Evolutionary conservation across 2,797 vertebrate species (phyloP), one percentile per base, ranked within the genome.

Genomic region (Eurystomus glaucurus): DNA sequence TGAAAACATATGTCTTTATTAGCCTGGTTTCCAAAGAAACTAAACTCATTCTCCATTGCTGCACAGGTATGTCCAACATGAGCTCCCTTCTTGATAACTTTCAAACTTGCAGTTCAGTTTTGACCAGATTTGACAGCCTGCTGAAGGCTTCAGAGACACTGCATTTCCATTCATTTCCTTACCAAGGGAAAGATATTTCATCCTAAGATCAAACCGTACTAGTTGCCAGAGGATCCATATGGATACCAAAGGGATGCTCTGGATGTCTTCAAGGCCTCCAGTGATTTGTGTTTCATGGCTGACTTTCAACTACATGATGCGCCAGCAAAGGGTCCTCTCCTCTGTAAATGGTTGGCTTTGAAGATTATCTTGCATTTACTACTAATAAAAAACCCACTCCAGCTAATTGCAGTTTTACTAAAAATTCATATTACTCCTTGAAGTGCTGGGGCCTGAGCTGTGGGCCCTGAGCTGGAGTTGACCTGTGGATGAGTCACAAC

Each of bases 341-440:
- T 88, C 22, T 60, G 10, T 37, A 52, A 71, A 31, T 3, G 6
- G 9, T 10, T 75, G 48, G 9, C 9, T 86, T 46, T 85, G 21
- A 29, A 92, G 28, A 29, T 75, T 37, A 28, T 70, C 35, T 93
- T 45, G 4, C 7, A 62, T 35, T 66, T 75, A 48, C 8, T 75
- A 31, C 29, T 70, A 52, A 3, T 45, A 22, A 29, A 23, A 60
- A 64, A 57, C 9, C n/a, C 57, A 14, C 3, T 1, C 0, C 35
- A 11, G 4, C 3, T 54, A 41, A 76, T 15, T 33, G 26, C 26
- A n/a, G 2, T 51, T 88, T 76, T 88, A 6, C 3, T 66, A 18
- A 50, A 86, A 94, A 77, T 31, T 78, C 5, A 1, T 50, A 23
- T 55, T 54, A 12, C 45, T 91, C 50, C 20, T 37, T 37, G 37